These are phyloP conservation scores for Sebastes dallii DNA, from an alignment of 2,797 vertebrate species.

Conservation along the genomic window DNA sequence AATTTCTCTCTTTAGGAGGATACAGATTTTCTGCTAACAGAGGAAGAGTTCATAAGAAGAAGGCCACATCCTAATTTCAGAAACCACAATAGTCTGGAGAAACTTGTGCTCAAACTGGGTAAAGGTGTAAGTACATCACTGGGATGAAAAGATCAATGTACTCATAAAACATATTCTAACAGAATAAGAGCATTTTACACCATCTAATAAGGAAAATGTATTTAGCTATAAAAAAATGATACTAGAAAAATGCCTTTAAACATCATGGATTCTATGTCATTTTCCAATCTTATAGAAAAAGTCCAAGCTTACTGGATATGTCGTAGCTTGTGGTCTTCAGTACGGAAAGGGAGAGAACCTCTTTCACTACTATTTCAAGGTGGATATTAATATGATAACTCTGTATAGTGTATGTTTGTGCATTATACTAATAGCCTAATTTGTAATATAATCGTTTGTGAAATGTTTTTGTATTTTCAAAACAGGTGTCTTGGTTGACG, in stretches of 20 bases:
- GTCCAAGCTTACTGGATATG: slow-evolving; percentile 82
- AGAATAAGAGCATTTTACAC: not conserved
- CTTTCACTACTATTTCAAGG: slow-evolving; percentile 95
- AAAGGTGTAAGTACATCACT: slow-evolving; percentile 82
- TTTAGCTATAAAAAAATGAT: not conserved
- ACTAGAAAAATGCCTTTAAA: not conserved
- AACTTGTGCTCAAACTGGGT: slow-evolving; percentile 86
- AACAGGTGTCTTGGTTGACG: slow-evolving; percentile 87
- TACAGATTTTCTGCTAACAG: slow-evolving; percentile 80
- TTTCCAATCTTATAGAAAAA: slow-evolving; percentile 70
- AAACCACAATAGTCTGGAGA: slow-evolving; percentile 87
- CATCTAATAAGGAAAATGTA: not conserved
- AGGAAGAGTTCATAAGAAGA: slow-evolving; percentile 88
- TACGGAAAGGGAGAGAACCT: slow-evolving; percentile 91
- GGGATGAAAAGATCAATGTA: not conserved
- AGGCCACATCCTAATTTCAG: slow-evolving; percentile 86
- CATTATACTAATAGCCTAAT: not conserved
- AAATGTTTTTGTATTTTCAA: slow-evolving; percentile 10
- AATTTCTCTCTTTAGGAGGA: slow-evolving; percentile 80
- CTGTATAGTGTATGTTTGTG: not conserved
- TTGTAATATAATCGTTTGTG: not conserved
- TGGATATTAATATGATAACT: slow-evolving; percentile 56
- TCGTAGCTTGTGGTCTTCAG: slow-evolving; percentile 88
- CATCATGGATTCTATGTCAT: not conserved
- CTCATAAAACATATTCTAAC: not conserved